Evolutionary conservation across 1,140 invertebrate species (phyloP), one percentile per base, ranked within the genome.

Genomic region (Neodiprion virginianus): DNA sequence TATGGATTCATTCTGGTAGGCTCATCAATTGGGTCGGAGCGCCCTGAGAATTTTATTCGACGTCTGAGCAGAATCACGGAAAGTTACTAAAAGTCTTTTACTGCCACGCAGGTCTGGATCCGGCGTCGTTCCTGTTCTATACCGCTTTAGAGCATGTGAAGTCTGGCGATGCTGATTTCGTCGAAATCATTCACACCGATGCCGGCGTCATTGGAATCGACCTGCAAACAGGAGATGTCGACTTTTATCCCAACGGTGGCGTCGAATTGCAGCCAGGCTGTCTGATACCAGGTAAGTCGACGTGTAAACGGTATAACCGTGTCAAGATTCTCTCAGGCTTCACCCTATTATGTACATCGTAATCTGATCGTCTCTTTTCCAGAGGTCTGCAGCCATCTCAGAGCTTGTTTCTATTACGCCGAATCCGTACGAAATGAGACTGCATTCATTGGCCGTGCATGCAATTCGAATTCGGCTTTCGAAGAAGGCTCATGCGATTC

Each of bases 221-320:
- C 0, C 40, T 48, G 21, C 76, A 79, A 10, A 79, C 88, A 0
- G 93, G 92, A 0, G 90, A 91, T 53, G 88, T 92, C 0, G 93
- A 94, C 80, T 94, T 94, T 84, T 94, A 92, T 84, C 89, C 91
- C 1, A 95, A 95, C 77, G 90, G 90, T 0, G 93, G 92, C 2
- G 80, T 79, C 12, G 83, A 86, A 49, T 78, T 82, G 7, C 94
- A 95, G 80, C 93, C 93, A 0, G 93, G 93, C 1, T 95, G 94
- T 81, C 88, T 90, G 0, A 9, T 74, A 23, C 40, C 77, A 10
- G 74, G 73, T 11, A 47, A 77, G 11, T 78, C 85, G 14, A 87
- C 89, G 67, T 86, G 87, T 0, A 86, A 86, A 8, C 78, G 86
- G 70, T 89, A 89, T 90, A 77, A 83, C 21, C 21, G 14, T 66